These are phyloP conservation scores for Thomomys bottae DNA, from an alignment of 2,113 vertebrate species.

Conservation along the genomic window DNA sequence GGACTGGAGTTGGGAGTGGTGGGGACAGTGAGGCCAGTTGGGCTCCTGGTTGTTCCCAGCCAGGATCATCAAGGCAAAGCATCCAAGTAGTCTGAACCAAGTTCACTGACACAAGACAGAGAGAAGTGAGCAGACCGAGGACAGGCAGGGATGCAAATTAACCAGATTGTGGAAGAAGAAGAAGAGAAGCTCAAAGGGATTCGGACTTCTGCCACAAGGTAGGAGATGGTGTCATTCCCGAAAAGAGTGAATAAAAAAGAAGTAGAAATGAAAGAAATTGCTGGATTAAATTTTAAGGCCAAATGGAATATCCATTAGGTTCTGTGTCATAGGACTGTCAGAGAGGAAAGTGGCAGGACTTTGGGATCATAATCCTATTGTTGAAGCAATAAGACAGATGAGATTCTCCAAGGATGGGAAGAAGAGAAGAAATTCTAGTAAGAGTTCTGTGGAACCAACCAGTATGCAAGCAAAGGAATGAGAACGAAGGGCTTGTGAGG, in stretches of 20 bases:
- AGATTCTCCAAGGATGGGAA: not conserved
- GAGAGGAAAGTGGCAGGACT: not conserved
- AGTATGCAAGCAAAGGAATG: not conserved
- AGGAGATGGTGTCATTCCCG: not conserved
- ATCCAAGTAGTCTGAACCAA: not conserved
- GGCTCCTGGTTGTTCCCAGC: not conserved
- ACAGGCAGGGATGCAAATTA: not conserved
- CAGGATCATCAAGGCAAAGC: not conserved
- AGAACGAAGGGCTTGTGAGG: not conserved
- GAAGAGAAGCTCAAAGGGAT: not conserved
- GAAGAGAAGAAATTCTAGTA: not conserved
- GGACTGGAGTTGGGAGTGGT: not conserved
- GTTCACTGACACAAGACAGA: not conserved
- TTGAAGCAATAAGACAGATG: not conserved
- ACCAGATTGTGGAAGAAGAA: not conserved
- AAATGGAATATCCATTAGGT: not conserved
- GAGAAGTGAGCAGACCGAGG: not conserved
- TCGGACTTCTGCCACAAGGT: not conserved
- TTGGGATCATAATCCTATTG: not conserved
- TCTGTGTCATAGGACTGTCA: not conserved
- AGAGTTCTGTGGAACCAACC: not conserved
- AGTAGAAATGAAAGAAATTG: not conserved
- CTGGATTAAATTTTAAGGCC: not conserved
- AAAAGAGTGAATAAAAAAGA: not conserved
- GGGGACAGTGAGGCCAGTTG: not conserved